Percentiles rank a stretch among this genome's conserved stretches.
Conservation (phyloP, 1,140 invertebrate species). For the Prorops nasuta region DNA sequence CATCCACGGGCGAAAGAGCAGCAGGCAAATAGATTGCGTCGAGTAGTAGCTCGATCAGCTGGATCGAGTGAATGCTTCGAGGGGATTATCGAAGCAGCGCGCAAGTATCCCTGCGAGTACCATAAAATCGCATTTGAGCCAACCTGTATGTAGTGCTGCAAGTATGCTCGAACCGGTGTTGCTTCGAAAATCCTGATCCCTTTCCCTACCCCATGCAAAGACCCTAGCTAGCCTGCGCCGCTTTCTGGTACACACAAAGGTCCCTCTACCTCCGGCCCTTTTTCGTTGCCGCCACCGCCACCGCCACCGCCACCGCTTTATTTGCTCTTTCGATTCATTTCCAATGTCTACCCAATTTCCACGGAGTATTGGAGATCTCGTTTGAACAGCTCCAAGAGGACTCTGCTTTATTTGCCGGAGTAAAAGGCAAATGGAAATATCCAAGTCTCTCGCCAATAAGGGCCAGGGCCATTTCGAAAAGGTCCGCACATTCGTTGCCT, state of each 20-base stretch:
- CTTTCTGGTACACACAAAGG: too few species aligned
- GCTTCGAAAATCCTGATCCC: slow-evolving; percentile 7
- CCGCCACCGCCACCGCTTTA: slow-evolving; percentile 22
- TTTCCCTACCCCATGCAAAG: slow-evolving; percentile 17
- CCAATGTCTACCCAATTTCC: slow-evolving; percentile 42
- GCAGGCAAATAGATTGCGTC: too few species aligned
- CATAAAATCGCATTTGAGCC: slow-evolving; percentile 23
- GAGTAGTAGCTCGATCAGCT: slow-evolving; percentile 14
- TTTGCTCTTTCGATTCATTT: slow-evolving; percentile 44
- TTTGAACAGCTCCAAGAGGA: slow-evolving; percentile 21
- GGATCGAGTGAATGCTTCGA: slow-evolving; percentile 20
- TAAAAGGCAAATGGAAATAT: slow-evolving; percentile 32
- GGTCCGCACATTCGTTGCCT: too few species aligned
- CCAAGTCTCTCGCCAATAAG: too few species aligned
- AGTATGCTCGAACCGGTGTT: slow-evolving; percentile 20
- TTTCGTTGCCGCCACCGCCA: background rate
- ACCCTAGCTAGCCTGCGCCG: too few species aligned
- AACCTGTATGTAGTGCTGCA: slow-evolving; percentile 17
- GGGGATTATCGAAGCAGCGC: slow-evolving; percentile 11
- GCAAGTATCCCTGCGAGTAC: slow-evolving; percentile 20
- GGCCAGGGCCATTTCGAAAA: too few species aligned
- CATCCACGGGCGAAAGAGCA: too few species aligned
- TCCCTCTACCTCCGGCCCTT: slow-evolving; percentile 9
- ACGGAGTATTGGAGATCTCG: slow-evolving; percentile 26
- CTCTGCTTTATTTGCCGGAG: slow-evolving; percentile 26